Conservation (phyloP, 1,140 invertebrate species). For the Bombus consobrinus region DNA sequence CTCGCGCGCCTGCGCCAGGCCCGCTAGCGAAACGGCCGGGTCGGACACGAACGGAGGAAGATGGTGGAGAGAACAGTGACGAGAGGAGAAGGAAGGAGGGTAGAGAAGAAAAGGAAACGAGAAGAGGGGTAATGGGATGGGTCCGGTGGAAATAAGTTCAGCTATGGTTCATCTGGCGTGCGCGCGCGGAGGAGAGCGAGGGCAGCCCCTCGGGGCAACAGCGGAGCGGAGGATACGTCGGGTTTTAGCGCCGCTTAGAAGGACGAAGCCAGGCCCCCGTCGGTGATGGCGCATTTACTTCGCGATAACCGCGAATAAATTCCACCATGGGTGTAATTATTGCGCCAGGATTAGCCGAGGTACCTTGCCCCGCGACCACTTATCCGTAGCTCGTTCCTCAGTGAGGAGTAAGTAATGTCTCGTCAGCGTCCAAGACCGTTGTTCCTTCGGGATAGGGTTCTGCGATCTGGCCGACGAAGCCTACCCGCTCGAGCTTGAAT, state of each 20-base stretch:
- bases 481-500: constrained; percentile 21
- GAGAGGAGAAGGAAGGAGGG: background rate
- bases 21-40: constrained; percentile 41
- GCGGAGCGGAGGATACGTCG: constrained; percentile 23
- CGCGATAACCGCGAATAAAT: constrained; percentile 66
- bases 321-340: constrained; percentile 57
- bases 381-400: background rate
- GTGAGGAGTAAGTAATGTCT: constrained; percentile 32
- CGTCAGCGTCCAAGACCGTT: constrained; percentile 27
- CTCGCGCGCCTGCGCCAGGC: constrained; percentile 66
- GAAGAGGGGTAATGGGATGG: constrained; percentile 55
- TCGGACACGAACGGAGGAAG: background rate
- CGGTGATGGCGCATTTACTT: constrained; percentile 58
- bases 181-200: background rate
- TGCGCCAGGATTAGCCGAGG: constrained; percentile 34
- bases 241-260: constrained; percentile 70
- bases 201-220: constrained; percentile 7
- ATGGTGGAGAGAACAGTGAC: background rate
- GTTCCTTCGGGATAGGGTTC: constrained; percentile 26
- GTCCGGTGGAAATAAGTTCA: constrained; percentile 68
- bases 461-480: background rate
- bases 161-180: constrained; percentile 68
- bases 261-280: constrained; percentile 13
- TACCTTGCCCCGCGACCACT: background rate
- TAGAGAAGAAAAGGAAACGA: constrained; percentile 6